Evolutionary conservation across 2,888 invertebrate genomes (phyloP).

Genomic region (Cantharis nigra): DNA sequence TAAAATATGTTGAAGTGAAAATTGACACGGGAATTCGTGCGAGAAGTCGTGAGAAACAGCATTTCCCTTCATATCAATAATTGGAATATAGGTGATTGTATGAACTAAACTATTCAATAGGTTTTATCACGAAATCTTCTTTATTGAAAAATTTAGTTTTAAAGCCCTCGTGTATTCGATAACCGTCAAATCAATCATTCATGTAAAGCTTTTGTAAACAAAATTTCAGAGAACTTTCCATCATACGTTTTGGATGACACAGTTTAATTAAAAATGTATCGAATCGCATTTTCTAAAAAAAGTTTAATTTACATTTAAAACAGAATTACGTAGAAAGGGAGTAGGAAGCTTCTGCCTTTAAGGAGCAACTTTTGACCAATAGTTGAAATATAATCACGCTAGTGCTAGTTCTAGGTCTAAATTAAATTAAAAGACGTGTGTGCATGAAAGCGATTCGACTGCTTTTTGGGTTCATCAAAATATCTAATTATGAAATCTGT

Average conservation of each 20-base stretch:
- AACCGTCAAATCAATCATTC: slow-evolving; percentile 4
- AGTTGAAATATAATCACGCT: neutral
- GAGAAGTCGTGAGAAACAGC: neutral
- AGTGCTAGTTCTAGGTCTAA: neutral
- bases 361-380: neutral
- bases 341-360: neutral
- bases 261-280: slow-evolving; percentile 2
- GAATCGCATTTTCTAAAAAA: neutral
- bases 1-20: neutral
- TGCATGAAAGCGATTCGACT: slow-evolving; percentile 1
- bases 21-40: neutral
- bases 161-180: slow-evolving; percentile 2
- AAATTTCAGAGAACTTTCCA: neutral
- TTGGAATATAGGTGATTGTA: neutral
- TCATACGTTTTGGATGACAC: neutral
- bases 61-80: neutral
- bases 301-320: neutral
- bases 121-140: neutral
- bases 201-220: slow-evolving; percentile 1
- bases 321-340: neutral
- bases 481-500: slow-evolving; percentile 32
- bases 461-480: slow-evolving; percentile 22
- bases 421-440: slow-evolving; percentile 1
- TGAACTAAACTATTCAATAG: neutral
- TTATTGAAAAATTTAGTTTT: neutral